These are phyloP conservation scores for Holacanthella duospinosa DNA, from an alignment of 2,888 invertebrate genomes.

Conservation along the genomic window DNA sequence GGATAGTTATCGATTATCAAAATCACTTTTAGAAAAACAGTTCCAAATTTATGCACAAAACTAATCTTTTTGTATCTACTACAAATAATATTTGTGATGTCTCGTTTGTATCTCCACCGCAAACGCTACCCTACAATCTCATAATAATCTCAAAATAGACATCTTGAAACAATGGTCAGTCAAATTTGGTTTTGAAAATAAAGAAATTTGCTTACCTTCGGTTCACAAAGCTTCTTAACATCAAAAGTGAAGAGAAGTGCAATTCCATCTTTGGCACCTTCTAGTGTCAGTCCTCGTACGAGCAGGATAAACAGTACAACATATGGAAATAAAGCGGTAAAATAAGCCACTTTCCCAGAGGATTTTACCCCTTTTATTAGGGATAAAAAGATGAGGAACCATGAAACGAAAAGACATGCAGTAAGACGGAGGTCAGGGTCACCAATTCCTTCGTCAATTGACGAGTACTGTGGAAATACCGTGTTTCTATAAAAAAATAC, in stretches of 20 bases:
- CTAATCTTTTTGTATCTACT: too few species aligned
- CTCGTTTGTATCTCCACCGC: too few species aligned
- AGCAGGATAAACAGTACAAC: conserved; percentile 63
- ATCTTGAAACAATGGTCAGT: too few species aligned
- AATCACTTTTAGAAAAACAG: too few species aligned
- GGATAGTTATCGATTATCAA: too few species aligned
- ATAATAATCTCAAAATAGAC: too few species aligned
- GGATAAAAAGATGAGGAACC: conserved; percentile 58
- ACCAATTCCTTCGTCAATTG: conserved; percentile 47
- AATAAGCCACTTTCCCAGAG: conserved; percentile 72
- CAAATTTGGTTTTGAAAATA: too few species aligned
- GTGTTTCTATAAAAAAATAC: conserved; percentile 14
- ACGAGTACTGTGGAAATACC: conserved; percentile 13
- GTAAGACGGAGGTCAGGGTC: conserved; percentile 48
- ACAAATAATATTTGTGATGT: too few species aligned
- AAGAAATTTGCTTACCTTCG: conserved; percentile 46
- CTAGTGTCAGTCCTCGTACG: conserved; percentile 47
- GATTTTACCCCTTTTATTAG: conserved; percentile 63
- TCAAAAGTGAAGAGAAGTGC: conserved; percentile 67
- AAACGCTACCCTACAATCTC: too few species aligned
- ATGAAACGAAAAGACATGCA: conserved; percentile 46
- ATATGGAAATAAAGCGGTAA: conserved; percentile 76
- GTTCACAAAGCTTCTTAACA: conserved; percentile 60
- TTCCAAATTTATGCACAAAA: too few species aligned
- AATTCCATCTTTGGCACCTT: conserved; percentile 60